Evolutionary conservation across 2,797 vertebrate genomes (phyloP).

Genomic region (Thunnus albacares): DNA sequence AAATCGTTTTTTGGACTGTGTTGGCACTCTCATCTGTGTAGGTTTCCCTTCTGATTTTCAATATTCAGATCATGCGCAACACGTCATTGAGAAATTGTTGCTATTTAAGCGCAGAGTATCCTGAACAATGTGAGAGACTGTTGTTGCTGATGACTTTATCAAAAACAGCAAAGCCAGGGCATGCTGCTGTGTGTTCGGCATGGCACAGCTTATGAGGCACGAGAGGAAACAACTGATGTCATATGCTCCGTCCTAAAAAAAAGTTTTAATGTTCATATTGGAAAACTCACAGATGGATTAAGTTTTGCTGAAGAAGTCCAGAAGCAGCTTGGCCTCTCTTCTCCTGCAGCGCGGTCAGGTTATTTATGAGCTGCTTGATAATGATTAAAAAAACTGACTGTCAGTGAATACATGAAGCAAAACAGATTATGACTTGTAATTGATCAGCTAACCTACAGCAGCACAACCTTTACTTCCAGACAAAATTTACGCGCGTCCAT

Average conservation of each 20-base stretch:
- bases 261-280: neutral
- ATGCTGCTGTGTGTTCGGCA: slow-evolving; percentile 10
- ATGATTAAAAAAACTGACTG: neutral
- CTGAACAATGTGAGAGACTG: slow-evolving; percentile 25
- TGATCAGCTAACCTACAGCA: slow-evolving; percentile 1
- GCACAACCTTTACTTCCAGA: slow-evolving; percentile 14
- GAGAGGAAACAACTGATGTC: neutral
- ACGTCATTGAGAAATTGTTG: slow-evolving; percentile 60
- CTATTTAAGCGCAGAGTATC: slow-evolving; percentile 44
- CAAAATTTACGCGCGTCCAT: slow-evolving; percentile 5
- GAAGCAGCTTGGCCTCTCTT: slow-evolving; percentile 30
- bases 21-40: slow-evolving; percentile 12
- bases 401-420: neutral
- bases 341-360: neutral
- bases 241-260: neutral
- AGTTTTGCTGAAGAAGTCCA: slow-evolving; percentile 46
- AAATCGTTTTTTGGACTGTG: slow-evolving; percentile 34
- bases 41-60: slow-evolving; percentile 47
- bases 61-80: slow-evolving; percentile 68
- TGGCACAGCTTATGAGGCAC: neutral
- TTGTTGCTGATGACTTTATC: slow-evolving; percentile 50
- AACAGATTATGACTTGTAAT: neutral
- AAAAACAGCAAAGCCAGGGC: neutral
- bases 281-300: slow-evolving; percentile 24
- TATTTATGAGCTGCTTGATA: slow-evolving; percentile 11